Conservation (phyloP, 2,888 invertebrate species). For the Callimorpha dominula region DNA sequence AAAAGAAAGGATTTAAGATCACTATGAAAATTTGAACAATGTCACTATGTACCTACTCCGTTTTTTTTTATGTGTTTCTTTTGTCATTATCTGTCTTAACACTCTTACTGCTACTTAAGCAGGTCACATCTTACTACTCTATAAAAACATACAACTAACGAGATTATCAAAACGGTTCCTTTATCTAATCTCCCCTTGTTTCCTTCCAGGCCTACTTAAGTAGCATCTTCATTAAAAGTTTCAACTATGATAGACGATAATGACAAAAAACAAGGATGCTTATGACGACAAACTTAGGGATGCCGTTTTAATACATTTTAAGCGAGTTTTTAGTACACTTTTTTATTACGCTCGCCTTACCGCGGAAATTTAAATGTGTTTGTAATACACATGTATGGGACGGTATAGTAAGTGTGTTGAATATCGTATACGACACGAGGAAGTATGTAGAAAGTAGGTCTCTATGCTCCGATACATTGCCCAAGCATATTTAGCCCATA, state of each 20-base stretch:
- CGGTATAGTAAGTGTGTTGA: not conserved
- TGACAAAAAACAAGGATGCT: slow-evolving; percentile 55
- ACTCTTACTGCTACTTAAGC: slow-evolving; percentile 4
- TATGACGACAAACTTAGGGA: slow-evolving; percentile 35
- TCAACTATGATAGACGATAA: slow-evolving; percentile 62
- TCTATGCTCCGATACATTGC: not conserved
- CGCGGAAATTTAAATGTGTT: slow-evolving; percentile 17
- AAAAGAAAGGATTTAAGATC: no score
- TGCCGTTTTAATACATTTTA: slow-evolving; percentile 10
- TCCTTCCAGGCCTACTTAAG: slow-evolving; percentile 65
- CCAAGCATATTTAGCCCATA: no score
- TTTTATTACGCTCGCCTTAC: slow-evolving; percentile 11
- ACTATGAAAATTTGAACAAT: no score
- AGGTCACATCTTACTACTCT: slow-evolving; percentile 14
- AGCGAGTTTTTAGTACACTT: slow-evolving; percentile 15
- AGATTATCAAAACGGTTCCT: slow-evolving; percentile 59
- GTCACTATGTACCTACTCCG: no score
- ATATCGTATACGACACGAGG: not conserved
- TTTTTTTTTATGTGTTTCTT: no score
- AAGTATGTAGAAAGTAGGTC: not conserved
- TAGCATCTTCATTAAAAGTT: slow-evolving; percentile 58
- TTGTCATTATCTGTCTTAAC: not conserved
- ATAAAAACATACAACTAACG: slow-evolving; percentile 58
- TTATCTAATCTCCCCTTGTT: slow-evolving; percentile 75
- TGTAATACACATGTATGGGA: not conserved